Evolutionary conservation across 2,888 invertebrate species (phyloP).

Genomic region (Tolmerus cingulatus): DNA sequence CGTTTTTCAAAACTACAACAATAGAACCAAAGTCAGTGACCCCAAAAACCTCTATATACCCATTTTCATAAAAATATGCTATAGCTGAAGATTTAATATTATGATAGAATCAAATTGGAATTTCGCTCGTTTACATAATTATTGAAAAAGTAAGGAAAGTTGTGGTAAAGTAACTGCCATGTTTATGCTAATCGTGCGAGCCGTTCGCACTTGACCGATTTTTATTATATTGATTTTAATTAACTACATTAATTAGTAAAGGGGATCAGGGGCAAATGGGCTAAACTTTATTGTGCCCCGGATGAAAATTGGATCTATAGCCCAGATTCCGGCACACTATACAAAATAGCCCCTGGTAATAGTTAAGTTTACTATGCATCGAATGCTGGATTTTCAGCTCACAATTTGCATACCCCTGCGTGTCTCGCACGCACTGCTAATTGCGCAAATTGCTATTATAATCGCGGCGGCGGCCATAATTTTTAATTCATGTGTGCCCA

Average conservation of each 20-base stretch:
- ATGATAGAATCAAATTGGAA: too few species aligned
- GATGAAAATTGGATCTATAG: not conserved
- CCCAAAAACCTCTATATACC: too few species aligned
- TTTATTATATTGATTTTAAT: not conserved
- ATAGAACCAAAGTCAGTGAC: too few species aligned
- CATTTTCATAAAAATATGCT: too few species aligned
- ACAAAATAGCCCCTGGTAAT: not conserved
- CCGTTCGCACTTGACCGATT: not conserved
- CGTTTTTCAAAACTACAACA: too few species aligned
- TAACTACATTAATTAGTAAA: not conserved
- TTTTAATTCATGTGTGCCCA: not conserved
- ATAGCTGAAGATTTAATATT: too few species aligned
- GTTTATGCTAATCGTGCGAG: not conserved
- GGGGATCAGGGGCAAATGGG: not conserved
- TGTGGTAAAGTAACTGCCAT: not conserved
- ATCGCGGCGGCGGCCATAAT: constrained; percentile 5
- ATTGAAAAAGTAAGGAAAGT: not conserved
- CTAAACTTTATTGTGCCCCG: not conserved
- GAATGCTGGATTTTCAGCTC: not conserved
- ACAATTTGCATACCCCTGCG: not conserved
- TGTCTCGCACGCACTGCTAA: not conserved
- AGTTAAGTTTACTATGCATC: not conserved
- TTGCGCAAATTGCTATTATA: constrained; percentile 3
- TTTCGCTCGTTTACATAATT: too few species aligned
- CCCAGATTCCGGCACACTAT: not conserved